These are phyloP conservation scores for Ladona fulva DNA, from an alignment of 1,140 invertebrate species.

Conservation along the genomic window DNA sequence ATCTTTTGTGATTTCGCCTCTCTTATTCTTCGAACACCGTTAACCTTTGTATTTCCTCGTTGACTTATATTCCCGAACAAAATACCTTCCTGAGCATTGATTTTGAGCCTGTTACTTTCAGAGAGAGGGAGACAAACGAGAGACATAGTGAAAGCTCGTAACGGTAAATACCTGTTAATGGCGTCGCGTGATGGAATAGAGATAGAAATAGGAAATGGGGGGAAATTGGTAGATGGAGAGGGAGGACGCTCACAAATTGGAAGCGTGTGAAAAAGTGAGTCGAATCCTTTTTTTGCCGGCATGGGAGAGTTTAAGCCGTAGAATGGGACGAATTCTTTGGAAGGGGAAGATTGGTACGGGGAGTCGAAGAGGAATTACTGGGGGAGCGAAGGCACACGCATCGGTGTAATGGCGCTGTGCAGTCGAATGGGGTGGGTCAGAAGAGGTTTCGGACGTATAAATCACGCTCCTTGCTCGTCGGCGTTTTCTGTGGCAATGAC, in stretches of 20 bases:
- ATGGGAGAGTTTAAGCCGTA: not conserved
- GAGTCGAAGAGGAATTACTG: not conserved
- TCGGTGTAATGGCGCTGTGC: not conserved
- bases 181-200: not conserved
- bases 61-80: too few species aligned
- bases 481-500: conserved; percentile 7
- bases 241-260: not conserved
- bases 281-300: not conserved
- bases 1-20: too few species aligned
- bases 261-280: not conserved
- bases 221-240: not conserved
- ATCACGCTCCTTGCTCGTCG: conserved; percentile 1
- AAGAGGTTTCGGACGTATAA: conserved; percentile 1
- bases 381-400: not conserved
- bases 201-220: not conserved
- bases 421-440: not conserved
- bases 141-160: too few species aligned
- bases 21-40: too few species aligned
- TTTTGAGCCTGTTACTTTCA: too few species aligned
- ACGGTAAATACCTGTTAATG: too few species aligned
- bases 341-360: not conserved
- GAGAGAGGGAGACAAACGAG: too few species aligned
- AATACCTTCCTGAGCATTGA: too few species aligned
- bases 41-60: too few species aligned
- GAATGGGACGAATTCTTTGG: not conserved